Evolutionary conservation across 2,888 invertebrate species (phyloP).

Genomic region (Eilema caniola): DNA sequence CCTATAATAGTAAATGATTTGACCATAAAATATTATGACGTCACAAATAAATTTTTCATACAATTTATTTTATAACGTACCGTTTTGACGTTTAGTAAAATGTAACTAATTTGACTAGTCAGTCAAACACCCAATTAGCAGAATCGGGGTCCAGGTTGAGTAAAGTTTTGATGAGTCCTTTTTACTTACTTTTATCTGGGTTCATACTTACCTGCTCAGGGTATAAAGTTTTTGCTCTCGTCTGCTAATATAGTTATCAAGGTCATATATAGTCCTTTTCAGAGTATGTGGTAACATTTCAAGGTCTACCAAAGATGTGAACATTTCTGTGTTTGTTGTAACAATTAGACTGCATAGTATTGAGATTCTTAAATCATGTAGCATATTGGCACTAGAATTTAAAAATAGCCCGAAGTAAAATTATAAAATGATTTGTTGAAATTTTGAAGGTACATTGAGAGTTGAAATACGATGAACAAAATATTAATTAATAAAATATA

Average conservation of each 20-base stretch:
- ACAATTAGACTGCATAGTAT: not conserved
- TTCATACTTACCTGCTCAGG: constrained; percentile 5
- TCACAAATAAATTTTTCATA: no score
- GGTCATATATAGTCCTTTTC: constrained; percentile 2
- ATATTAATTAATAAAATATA: no score
- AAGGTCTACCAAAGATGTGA: not conserved
- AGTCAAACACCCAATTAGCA: no score
- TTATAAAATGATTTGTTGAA: not conserved
- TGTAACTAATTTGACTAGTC: no score
- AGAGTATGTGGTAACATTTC: not conserved
- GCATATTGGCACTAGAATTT: not conserved
- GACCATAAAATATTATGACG: no score
- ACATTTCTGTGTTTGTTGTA: not conserved
- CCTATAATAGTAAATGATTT: no score
- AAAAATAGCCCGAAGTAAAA: not conserved
- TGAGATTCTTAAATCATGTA: not conserved
- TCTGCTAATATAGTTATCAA: constrained; percentile 5
- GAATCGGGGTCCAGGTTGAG: no score
- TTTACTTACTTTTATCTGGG: not conserved
- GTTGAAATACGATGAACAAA: no score
- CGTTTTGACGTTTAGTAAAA: no score
- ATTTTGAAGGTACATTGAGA: not conserved
- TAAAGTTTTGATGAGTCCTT: not conserved
- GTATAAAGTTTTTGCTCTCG: constrained; percentile 47
- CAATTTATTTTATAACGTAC: no score